These are phyloP conservation scores for Tragelaphus strepsiceros DNA, from an alignment of 2,113 vertebrate species.

Conservation along the genomic window DNA sequence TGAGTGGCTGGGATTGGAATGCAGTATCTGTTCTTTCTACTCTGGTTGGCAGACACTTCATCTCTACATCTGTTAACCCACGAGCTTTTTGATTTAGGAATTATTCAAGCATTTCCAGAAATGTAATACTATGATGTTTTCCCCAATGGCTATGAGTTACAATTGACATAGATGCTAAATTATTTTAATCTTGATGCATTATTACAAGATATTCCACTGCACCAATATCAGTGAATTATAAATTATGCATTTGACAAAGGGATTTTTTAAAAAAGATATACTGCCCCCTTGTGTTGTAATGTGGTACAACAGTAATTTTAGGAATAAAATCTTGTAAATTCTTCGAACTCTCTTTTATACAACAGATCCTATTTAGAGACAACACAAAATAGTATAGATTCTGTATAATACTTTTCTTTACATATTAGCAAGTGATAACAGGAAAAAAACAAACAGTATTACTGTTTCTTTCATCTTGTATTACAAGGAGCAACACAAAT, in stretches of 20 bases:
- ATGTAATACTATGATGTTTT: not conserved
- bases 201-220: not conserved
- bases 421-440: not conserved
- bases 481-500: not conserved
- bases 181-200: not conserved
- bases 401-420: not conserved
- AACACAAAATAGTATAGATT: not conserved
- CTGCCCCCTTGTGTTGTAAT: slow-evolving; percentile 74
- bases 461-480: not conserved
- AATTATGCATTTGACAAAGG: not conserved
- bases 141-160: not conserved
- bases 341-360: not conserved
- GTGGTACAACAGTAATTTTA: not conserved
- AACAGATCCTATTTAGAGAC: not conserved
- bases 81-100: not conserved
- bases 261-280: slow-evolving; percentile 55
- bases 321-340: slow-evolving; percentile 1
- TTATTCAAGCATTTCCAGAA: slow-evolving; percentile 21
- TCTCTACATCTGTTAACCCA: not conserved
- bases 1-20: not conserved
- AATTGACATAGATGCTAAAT: slow-evolving; percentile 25
- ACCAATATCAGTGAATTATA: not conserved
- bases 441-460: not conserved
- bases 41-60: not conserved
- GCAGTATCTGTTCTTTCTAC: not conserved